Evolutionary conservation across 2,888 invertebrate genomes (phyloP).

Genomic region (Chirona hameri): DNA sequence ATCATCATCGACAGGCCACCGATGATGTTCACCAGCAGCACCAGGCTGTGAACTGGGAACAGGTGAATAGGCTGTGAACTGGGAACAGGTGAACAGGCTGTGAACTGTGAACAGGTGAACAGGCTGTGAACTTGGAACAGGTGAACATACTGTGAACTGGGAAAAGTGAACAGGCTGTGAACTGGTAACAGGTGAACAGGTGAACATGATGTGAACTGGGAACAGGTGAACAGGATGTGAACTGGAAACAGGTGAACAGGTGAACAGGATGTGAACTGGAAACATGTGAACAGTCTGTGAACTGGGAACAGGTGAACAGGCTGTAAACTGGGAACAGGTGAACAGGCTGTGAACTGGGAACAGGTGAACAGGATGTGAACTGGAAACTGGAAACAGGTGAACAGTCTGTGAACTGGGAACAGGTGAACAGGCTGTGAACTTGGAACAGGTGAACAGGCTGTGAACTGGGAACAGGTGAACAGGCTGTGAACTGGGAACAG

Average conservation of each 20-base stretch:
- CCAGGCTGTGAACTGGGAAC: conserved; percentile 74
- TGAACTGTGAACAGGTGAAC: conserved; percentile 69
- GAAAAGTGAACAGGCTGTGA: conserved; percentile 60
- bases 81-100: conserved; percentile 56
- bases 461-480: too few relatives aligned
- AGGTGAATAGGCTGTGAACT: conserved; percentile 81
- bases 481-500: too few relatives aligned
- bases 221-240: conserved; percentile 66
- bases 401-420: too few relatives aligned
- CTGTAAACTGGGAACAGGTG: conserved; percentile 71
- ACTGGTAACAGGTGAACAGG: conserved; percentile 55
- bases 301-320: conserved; percentile 55
- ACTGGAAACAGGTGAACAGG: conserved; percentile 58
- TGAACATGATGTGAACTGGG: conserved; percentile 83
- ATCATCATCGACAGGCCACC: conserved; percentile 77
- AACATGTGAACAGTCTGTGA: conserved; percentile 60
- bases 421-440: too few relatives aligned
- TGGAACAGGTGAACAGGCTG: too few relatives aligned
- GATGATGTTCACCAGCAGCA: conserved; percentile 79
- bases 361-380: too few relatives aligned
- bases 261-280: too few relatives aligned
- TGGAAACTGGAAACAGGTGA: too few relatives aligned
- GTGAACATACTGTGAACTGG: too few relatives aligned
- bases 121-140: conserved; percentile 72
- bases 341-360: too few relatives aligned